phyloP scores from a whole-genome alignment of 2,113 vertebrate genomes.

The Cettia cetti region DNA sequence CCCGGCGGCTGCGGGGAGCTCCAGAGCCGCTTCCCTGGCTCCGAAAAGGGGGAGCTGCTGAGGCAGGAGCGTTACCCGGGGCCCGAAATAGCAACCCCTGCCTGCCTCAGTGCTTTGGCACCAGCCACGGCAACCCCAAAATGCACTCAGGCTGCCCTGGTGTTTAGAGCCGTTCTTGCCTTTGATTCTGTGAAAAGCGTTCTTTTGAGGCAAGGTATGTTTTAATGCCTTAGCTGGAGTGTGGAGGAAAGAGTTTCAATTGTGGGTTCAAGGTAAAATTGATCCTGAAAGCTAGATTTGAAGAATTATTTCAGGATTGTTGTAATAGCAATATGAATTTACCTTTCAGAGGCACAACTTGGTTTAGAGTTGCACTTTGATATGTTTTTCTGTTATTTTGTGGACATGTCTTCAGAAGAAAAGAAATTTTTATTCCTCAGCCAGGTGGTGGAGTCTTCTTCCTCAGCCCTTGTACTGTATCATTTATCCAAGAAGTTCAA shows the following conservation, averaged over 20 bases:
- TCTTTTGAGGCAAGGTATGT: background rate
- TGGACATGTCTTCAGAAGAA: background rate
- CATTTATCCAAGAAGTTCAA: background rate
- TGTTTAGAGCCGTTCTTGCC: background rate
- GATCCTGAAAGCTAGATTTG: background rate
- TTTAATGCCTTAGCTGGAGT: background rate
- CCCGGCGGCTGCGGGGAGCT: constrained; percentile 4
- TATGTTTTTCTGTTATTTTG: background rate
- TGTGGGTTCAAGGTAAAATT: background rate
- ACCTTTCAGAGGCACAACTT: background rate
- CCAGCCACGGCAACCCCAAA: background rate
- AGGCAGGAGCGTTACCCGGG: background rate
- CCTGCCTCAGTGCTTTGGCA: background rate
- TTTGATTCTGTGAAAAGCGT: background rate
- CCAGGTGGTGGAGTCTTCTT: background rate
- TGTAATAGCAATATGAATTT: background rate
- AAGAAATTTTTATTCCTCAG: background rate
- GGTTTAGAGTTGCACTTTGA: background rate
- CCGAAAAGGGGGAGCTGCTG: background rate
- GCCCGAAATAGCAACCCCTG: background rate
- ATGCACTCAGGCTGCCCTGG: background rate
- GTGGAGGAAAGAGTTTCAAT: background rate
- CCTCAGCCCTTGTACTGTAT: background rate
- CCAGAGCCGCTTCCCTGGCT: background rate
- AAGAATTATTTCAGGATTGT: background rate